A percentile compares a stretch with the other conserved stretches of the same genome.
phyloP scores from a whole-genome alignment of 2,797 vertebrate genomes.

The Pantherophis alleghaniensis region DNA sequence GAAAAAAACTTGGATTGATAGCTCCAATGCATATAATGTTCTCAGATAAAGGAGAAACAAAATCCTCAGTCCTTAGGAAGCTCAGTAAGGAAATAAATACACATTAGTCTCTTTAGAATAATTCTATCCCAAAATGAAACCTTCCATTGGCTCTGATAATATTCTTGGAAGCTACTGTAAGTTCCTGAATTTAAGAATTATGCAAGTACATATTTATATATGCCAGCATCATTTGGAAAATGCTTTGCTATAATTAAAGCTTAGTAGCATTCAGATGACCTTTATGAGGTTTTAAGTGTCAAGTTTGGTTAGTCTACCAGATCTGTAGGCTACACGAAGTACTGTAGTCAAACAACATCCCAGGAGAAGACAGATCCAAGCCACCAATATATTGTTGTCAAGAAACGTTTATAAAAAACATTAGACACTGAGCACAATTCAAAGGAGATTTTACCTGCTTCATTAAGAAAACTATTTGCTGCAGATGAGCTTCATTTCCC shows the following conservation, averaged over 20 bases:
- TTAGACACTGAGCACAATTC: background rate
- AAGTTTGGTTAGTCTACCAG: background rate
- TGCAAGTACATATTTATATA: slow-evolving; percentile 40
- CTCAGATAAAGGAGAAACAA: slow-evolving; percentile 44
- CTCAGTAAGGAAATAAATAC: slow-evolving; percentile 43
- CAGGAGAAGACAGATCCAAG: background rate
- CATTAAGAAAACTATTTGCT: slow-evolving; percentile 29
- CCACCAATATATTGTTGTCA: background rate
- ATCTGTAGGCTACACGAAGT: background rate
- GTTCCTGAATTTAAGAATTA: slow-evolving; percentile 9
- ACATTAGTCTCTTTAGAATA: slow-evolving; percentile 39
- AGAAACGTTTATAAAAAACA: background rate
- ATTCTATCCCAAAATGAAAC: slow-evolving; percentile 46
- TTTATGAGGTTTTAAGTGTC: background rate
- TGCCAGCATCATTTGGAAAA: slow-evolving; percentile 24
- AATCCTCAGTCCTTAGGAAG: slow-evolving; percentile 37
- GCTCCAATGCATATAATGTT: slow-evolving; percentile 5
- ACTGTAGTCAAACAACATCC: background rate
- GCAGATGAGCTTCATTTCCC: slow-evolving; percentile 26
- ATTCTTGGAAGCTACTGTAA: background rate
- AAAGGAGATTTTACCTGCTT: background rate
- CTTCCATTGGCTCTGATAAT: slow-evolving; percentile 44
- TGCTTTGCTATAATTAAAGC: slow-evolving; percentile 7
- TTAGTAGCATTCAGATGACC: background rate
- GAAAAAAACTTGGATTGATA: background rate